Evolutionary conservation across 92 coral and sea anemone species (phyloP).

Genomic region (Phymanthus crucifer): DNA sequence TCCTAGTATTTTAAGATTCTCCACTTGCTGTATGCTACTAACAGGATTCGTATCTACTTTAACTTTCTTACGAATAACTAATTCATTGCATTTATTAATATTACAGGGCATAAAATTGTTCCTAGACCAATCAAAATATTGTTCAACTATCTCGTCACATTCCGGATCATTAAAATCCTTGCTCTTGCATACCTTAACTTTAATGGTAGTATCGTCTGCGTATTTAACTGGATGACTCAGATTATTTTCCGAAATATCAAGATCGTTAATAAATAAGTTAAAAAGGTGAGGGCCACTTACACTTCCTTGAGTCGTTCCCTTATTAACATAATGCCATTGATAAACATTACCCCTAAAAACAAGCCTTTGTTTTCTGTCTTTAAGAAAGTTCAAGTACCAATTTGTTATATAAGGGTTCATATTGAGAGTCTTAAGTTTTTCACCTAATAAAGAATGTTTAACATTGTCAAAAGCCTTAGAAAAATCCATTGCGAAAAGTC

Average conservation of each 20-base stretch:
- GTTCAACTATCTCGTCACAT: conserved; percentile 35
- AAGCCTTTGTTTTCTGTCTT: conserved; percentile 45
- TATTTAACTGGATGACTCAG: conserved; percentile 42
- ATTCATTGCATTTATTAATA: conserved; percentile 54
- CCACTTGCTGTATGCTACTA: background rate
- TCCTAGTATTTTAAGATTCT: conserved; percentile 19
- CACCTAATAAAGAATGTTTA: no score
- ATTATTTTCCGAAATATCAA: conserved; percentile 30
- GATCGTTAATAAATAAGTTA: conserved; percentile 53
- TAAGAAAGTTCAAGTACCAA: conserved; percentile 39
- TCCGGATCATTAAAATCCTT: conserved; percentile 15
- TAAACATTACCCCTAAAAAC: conserved; percentile 22
- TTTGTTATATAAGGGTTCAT: conserved; percentile 45
- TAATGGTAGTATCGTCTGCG: conserved; percentile 55
- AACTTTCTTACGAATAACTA: conserved; percentile 41
- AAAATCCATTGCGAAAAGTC: no score
- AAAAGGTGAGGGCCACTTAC: conserved; percentile 59
- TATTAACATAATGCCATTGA: conserved; percentile 43
- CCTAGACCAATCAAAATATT: conserved; percentile 50
- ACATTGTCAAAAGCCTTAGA: no score
- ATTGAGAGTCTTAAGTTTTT: conserved; percentile 44
- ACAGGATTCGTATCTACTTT: conserved; percentile 9
- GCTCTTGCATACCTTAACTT: conserved; percentile 44
- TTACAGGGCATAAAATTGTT: conserved; percentile 56
- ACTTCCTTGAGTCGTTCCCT: conserved; percentile 65